Evolutionary conservation across 2,888 invertebrate species (phyloP).

Genomic region (Tenodera sinensis): DNA sequence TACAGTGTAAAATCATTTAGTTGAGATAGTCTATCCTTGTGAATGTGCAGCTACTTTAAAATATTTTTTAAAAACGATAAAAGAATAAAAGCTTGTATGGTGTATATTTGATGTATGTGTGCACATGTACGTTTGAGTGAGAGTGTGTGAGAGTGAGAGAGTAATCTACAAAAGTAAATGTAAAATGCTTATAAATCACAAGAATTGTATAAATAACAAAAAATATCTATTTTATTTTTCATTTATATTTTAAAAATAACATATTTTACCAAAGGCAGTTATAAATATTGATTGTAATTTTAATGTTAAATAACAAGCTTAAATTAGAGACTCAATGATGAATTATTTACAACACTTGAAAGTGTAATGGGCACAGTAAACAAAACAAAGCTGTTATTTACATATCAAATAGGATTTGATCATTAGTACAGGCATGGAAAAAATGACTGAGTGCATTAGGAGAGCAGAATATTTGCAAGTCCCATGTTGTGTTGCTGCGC

Average conservation of each 20-base stretch:
- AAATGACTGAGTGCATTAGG: too few species aligned
- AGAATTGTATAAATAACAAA: conserved; percentile 14
- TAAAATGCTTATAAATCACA: neutral
- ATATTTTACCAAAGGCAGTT: conserved; percentile 27
- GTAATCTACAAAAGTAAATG: neutral
- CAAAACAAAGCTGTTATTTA: neutral
- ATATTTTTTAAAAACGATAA: neutral
- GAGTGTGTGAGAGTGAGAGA: neutral
- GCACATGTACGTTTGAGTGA: neutral
- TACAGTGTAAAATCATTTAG: neutral
- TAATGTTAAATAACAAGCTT: neutral
- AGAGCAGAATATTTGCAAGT: too few species aligned
- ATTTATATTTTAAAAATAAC: conserved; percentile 17
- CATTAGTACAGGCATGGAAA: too few species aligned
- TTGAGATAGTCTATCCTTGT: neutral
- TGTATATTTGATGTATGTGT: neutral
- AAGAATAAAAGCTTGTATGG: neutral
- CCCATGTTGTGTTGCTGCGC: too few species aligned
- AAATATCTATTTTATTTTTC: conserved; percentile 6
- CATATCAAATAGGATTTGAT: too few species aligned
- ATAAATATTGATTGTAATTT: conserved; percentile 10
- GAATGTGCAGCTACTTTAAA: neutral
- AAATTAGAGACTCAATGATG: neutral
- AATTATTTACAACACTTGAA: neutral
- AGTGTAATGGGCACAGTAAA: neutral